phyloP scores from a whole-genome alignment of 2,113 vertebrate genomes.

The Lagopus leucura region DNA sequence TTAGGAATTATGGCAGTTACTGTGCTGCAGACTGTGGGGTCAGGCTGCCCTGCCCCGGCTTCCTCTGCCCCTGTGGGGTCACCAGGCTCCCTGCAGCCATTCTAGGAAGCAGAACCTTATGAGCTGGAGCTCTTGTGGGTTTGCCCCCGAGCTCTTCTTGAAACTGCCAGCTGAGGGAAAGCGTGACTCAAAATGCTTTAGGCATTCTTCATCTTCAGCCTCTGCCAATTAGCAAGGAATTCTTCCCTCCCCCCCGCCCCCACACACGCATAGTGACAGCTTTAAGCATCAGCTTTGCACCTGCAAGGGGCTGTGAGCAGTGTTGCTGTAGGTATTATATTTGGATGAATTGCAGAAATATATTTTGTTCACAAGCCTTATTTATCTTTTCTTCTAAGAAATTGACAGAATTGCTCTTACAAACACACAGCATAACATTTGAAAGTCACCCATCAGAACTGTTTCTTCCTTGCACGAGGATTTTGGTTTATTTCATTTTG shows the following conservation, averaged over 20 bases:
- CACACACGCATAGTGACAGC: neutral
- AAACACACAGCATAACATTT: neutral
- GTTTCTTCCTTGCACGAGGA: neutral
- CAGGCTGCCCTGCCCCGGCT: neutral
- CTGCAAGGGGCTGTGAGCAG: neutral
- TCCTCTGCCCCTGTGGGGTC: neutral
- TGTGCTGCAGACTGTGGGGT: neutral
- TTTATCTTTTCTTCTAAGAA: neutral
- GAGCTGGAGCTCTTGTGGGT: neutral
- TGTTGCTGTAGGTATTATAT: neutral
- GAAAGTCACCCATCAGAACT: neutral
- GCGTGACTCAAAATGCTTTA: neutral
- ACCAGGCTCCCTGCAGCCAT: neutral
- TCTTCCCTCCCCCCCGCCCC: too few species aligned
- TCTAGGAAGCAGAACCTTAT: neutral
- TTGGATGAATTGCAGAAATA: neutral
- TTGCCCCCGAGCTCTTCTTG: neutral
- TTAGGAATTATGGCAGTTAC: fast-evolving
- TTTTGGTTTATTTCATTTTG: neutral
- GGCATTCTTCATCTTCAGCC: neutral
- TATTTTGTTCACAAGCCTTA: neutral
- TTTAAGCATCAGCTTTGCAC: neutral
- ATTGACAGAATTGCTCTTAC: neutral
- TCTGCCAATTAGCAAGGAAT: neutral
- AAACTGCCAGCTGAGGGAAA: neutral